Conservation (phyloP, 2,113 vertebrate genomes). For the Apodemus sylvaticus region DNA sequence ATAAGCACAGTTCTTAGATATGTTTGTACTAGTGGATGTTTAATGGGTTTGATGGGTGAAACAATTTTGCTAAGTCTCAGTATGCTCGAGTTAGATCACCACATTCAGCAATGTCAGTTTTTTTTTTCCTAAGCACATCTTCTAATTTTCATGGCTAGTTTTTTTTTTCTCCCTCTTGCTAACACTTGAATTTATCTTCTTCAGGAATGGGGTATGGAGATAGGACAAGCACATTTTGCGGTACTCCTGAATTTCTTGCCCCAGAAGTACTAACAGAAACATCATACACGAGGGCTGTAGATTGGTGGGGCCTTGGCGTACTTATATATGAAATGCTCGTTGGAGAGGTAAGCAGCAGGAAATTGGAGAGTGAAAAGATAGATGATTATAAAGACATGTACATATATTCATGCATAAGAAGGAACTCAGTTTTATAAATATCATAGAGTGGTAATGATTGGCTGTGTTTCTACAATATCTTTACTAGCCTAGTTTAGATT, state of each 20-base stretch:
- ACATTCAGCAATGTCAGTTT: conserved; percentile 44
- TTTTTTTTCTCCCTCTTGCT: conserved; percentile 69
- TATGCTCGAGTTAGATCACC: conserved; percentile 20
- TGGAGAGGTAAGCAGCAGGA: conserved; percentile 92
- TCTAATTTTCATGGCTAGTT: conserved; percentile 6
- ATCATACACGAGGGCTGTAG: conserved; percentile 97
- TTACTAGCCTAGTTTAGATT: not conserved
- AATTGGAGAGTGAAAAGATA: not conserved
- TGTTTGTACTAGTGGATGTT: not conserved
- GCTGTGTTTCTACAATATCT: not conserved
- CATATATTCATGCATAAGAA: not conserved
- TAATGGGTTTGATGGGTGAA: not conserved
- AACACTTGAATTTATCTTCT: conserved; percentile 71
- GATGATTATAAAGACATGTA: conserved; percentile 29
- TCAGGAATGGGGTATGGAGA: conserved; percentile 99
- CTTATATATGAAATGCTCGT: conserved; percentile 99
- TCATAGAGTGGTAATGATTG: conserved; percentile 16
- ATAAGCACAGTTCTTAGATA: not conserved
- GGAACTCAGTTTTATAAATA: conserved; percentile 29
- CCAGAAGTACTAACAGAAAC: conserved; percentile 99
- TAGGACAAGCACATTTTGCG: conserved; percentile 98
- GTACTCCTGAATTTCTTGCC: conserved; percentile 98
- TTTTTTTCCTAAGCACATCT: conserved; percentile 29
- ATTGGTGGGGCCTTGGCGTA: conserved; percentile 99
- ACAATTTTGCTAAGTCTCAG: not conserved